Conservation (phyloP, 1,140 invertebrate species). For the Monomorium pharaonis region DNA sequence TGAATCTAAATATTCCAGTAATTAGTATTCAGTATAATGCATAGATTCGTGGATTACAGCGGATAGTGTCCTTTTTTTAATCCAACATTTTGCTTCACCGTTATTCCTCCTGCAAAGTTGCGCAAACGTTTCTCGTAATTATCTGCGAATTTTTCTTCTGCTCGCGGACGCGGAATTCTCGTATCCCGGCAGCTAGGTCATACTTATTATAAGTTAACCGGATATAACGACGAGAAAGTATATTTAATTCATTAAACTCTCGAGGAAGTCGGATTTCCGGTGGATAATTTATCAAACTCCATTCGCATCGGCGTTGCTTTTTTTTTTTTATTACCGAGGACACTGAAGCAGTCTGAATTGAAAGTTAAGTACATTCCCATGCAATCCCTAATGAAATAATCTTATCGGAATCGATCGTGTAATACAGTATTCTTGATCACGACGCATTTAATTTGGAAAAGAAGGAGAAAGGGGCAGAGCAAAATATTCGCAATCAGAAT, state of each 20-base stretch:
- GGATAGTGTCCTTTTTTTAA: slow-evolving; percentile 1
- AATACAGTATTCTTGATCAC: background rate
- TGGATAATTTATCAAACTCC: slow-evolving; percentile 63
- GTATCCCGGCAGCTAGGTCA: background rate
- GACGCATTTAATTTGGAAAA: slow-evolving; percentile 4
- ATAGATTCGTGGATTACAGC: background rate
- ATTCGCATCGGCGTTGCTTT: slow-evolving; percentile 15
- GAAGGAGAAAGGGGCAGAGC: background rate
- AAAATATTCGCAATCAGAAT: slow-evolving; percentile 1
- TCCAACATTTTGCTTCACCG: slow-evolving; percentile 2
- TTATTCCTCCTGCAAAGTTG: slow-evolving; percentile 41
- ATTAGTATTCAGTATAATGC: slow-evolving; percentile 23
- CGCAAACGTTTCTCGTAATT: slow-evolving; percentile 42
- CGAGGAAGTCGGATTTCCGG: slow-evolving; percentile 6
- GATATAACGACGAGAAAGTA: slow-evolving; percentile 46
- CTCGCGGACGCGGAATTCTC: slow-evolving; percentile 31
- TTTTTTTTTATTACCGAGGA: background rate
- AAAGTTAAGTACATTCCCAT: slow-evolving; percentile 30
- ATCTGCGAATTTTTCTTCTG: slow-evolving; percentile 52
- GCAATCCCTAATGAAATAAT: slow-evolving; percentile 55
- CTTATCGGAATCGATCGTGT: background rate
- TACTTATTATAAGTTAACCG: slow-evolving; percentile 52
- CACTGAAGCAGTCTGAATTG: slow-evolving; percentile 26
- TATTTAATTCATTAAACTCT: slow-evolving; percentile 61
- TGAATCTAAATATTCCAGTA: slow-evolving; percentile 21